phyloP scores from a whole-genome alignment of 2,888 invertebrate species.

The Ochlodes sylvanus region DNA sequence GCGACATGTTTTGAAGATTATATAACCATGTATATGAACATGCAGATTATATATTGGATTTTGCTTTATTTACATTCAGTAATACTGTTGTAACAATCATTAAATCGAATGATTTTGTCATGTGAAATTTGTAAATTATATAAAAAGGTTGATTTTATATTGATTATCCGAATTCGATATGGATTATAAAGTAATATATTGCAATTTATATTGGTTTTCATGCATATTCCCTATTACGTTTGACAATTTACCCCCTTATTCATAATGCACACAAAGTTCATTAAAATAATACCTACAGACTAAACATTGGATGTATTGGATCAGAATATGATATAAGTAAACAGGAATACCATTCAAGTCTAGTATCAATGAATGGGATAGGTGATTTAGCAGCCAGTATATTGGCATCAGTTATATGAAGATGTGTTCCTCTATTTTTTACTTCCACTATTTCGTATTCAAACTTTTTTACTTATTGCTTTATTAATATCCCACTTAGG shows the following conservation, averaged over 20 bases:
- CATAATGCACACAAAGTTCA: too few species aligned
- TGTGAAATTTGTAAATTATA: not conserved
- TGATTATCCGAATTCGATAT: not conserved
- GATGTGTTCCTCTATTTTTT: too few species aligned
- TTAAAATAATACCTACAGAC: too few species aligned
- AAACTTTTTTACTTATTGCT: too few species aligned
- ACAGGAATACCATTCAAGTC: not conserved
- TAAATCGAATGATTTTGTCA: not conserved
- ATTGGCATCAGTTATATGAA: too few species aligned
- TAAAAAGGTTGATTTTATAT: not conserved
- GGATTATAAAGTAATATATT: not conserved
- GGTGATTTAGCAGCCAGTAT: not conserved
- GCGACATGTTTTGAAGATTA: too few species aligned
- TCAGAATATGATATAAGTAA: not conserved
- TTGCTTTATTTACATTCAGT: too few species aligned
- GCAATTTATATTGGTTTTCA: not conserved
- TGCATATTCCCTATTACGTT: slow-evolving; percentile 6
- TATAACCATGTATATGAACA: too few species aligned
- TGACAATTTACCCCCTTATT: not conserved
- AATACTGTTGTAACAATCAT: too few species aligned
- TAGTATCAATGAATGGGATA: not conserved
- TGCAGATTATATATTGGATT: not conserved
- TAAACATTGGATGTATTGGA: too few species aligned
- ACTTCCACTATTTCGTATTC: too few species aligned
- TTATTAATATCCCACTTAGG: too few species aligned